These are phyloP conservation scores for Orchestes rusci DNA, from an alignment of 2,888 invertebrate genomes.

Conservation along the genomic window DNA sequence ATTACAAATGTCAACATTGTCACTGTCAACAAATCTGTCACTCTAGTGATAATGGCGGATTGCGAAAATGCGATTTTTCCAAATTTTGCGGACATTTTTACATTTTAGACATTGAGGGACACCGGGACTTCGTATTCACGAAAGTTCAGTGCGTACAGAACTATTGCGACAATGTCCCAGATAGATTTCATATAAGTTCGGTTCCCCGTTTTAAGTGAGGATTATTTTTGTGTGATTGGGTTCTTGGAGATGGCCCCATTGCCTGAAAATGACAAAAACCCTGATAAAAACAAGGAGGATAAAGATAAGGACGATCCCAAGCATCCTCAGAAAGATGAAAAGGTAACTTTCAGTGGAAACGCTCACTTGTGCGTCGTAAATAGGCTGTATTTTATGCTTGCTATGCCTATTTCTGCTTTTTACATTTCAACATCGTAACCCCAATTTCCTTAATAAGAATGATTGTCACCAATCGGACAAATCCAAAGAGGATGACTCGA, in stretches of 20 bases:
- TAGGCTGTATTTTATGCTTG: too few species aligned
- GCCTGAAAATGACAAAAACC: constrained; percentile 70
- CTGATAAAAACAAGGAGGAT: constrained; percentile 48
- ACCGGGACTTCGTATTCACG: constrained; percentile 6
- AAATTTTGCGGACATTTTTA: constrained; percentile 13
- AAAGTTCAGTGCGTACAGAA: constrained; percentile 6
- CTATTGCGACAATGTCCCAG: constrained; percentile 9
- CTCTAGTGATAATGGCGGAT: constrained; percentile 37
- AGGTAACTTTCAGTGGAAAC: constrained; percentile 18
- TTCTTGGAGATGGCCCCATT: constrained; percentile 60
- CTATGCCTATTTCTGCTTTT: too few species aligned
- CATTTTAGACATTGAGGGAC: constrained; percentile 13
- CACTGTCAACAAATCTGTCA: too few species aligned
- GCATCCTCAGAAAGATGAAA: constrained; percentile 20
- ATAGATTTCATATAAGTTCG: constrained; percentile 13
- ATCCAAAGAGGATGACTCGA: too few species aligned
- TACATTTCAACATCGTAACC: too few species aligned
- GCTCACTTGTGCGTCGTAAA: too few species aligned
- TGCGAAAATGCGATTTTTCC: constrained; percentile 38
- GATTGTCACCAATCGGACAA: too few species aligned
- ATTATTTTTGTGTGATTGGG: constrained; percentile 21
- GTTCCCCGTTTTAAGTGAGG: constrained; percentile 13
- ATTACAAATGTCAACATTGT: too few species aligned
- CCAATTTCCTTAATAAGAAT: constrained; percentile 7
- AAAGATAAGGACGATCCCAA: constrained; percentile 13